Conservation (phyloP, 2,797 vertebrate species). For the Rhabdophis nuchalis region DNA sequence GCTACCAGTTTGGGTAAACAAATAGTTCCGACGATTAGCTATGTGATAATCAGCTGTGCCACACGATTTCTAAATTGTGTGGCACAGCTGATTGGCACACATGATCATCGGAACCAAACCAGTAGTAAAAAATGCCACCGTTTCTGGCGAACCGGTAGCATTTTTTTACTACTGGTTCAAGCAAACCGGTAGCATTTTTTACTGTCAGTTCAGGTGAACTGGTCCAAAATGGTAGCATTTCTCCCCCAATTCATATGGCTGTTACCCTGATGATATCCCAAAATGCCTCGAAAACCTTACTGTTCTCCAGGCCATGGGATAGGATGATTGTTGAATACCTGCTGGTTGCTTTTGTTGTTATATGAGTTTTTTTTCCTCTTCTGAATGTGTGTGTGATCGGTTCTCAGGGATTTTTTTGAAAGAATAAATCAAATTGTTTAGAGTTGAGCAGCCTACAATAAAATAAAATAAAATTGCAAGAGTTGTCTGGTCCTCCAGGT, state of each 20-base stretch:
- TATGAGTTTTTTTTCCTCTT: neutral
- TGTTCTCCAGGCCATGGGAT: neutral
- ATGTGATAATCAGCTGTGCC: too few relatives aligned
- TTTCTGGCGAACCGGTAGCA: too few relatives aligned
- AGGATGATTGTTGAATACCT: neutral
- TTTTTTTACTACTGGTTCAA: too few relatives aligned
- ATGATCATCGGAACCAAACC: too few relatives aligned
- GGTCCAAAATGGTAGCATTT: too few relatives aligned
- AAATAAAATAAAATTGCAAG: neutral
- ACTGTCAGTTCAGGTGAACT: too few relatives aligned
- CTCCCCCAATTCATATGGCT: neutral
- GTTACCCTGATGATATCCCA: neutral
- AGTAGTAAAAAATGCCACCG: too few relatives aligned
- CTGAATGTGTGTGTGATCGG: neutral
- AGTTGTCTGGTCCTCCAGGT: neutral
- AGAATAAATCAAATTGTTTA: neutral
- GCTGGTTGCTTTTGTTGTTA: neutral
- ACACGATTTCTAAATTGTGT: too few relatives aligned
- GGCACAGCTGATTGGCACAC: too few relatives aligned
- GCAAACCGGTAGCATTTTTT: too few relatives aligned
- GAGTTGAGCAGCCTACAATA: neutral
- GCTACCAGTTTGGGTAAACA: too few relatives aligned
- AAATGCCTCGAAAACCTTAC: neutral
- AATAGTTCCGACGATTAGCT: too few relatives aligned
- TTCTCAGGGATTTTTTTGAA: neutral